These are phyloP conservation scores for Agonopterix alstromeriana DNA, from an alignment of 2,888 invertebrate genomes.

Conservation along the genomic window DNA sequence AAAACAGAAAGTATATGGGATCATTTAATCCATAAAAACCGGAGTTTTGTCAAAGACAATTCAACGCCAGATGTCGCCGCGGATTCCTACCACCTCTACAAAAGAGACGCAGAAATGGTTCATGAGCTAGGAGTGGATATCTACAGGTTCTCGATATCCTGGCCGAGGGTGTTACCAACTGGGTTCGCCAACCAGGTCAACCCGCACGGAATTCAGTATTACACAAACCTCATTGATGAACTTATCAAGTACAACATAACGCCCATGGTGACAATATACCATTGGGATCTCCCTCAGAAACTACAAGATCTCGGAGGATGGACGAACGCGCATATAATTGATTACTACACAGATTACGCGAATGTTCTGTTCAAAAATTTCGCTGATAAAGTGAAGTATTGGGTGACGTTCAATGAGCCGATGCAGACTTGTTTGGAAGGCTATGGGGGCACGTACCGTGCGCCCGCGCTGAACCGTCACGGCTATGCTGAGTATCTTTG, in stretches of 20 bases:
- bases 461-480: slow-evolving; percentile 76
- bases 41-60: slow-evolving; percentile 70
- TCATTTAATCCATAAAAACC: slow-evolving; percentile 62
- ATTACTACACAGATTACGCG: slow-evolving; percentile 80
- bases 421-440: slow-evolving; percentile 73
- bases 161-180: slow-evolving; percentile 84
- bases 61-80: slow-evolving; percentile 81
- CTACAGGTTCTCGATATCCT: slow-evolving; percentile 85
- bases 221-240: slow-evolving; percentile 84
- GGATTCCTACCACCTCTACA: slow-evolving; percentile 82
- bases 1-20: slow-evolving; percentile 81
- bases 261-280: slow-evolving; percentile 83
- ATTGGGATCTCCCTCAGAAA: slow-evolving; percentile 82
- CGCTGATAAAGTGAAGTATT: slow-evolving; percentile 80
- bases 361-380: slow-evolving; percentile 77
- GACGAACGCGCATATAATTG: slow-evolving; percentile 80
- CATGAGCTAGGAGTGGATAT: slow-evolving; percentile 79
- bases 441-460: slow-evolving; percentile 78
- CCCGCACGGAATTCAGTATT: slow-evolving; percentile 83
- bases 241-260: slow-evolving; percentile 80
- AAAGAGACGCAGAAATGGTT: slow-evolving; percentile 79
- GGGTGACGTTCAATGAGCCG: slow-evolving; percentile 89
- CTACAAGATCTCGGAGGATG: slow-evolving; percentile 82
- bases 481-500: slow-evolving; percentile 82
- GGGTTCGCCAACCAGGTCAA: slow-evolving; percentile 82